These are phyloP conservation scores for Paralvinella palmiformis DNA, from an alignment of 1,140 invertebrate genomes.

Conservation along the genomic window DNA sequence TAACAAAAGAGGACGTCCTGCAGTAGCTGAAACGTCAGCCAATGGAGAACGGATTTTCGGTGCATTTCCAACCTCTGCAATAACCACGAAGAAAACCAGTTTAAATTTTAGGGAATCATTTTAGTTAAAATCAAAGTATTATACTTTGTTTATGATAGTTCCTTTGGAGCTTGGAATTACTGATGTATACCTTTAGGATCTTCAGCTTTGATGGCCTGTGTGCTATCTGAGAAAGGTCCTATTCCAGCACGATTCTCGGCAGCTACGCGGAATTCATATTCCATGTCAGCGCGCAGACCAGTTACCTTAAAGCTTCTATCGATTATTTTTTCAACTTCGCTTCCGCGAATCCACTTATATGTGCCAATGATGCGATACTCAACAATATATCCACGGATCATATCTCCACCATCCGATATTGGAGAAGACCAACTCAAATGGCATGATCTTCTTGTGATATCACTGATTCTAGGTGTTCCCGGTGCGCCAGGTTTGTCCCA, in stretches of 20 bases:
- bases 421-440: slow-evolving; percentile 72
- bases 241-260: slow-evolving; percentile 96
- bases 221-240: slow-evolving; percentile 88
- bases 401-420: slow-evolving; percentile 79
- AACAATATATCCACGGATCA: slow-evolving; percentile 73
- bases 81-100: not conserved
- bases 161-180: too few species aligned
- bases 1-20: slow-evolving; percentile 17
- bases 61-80: slow-evolving; percentile 14
- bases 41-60: slow-evolving; percentile 19
- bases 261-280: slow-evolving; percentile 88
- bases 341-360: slow-evolving; percentile 78
- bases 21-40: slow-evolving; percentile 11
- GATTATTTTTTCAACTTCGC: slow-evolving; percentile 30
- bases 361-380: slow-evolving; percentile 93
- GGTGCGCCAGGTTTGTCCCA: slow-evolving; percentile 59
- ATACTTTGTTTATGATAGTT: too few species aligned
- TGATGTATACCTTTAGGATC: slow-evolving; percentile 52
- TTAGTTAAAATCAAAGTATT: too few species aligned
- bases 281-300: slow-evolving; percentile 82
- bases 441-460: slow-evolving; percentile 19
- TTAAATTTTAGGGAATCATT: not conserved
- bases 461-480: not conserved
- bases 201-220: slow-evolving; percentile 60
- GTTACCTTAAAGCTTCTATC: slow-evolving; percentile 66